Percentiles rank a stretch among this genome's conserved stretches.
Evolutionary conservation across 2,888 invertebrate species (phyloP).

Genomic region (Masnerella sp.): DNA sequence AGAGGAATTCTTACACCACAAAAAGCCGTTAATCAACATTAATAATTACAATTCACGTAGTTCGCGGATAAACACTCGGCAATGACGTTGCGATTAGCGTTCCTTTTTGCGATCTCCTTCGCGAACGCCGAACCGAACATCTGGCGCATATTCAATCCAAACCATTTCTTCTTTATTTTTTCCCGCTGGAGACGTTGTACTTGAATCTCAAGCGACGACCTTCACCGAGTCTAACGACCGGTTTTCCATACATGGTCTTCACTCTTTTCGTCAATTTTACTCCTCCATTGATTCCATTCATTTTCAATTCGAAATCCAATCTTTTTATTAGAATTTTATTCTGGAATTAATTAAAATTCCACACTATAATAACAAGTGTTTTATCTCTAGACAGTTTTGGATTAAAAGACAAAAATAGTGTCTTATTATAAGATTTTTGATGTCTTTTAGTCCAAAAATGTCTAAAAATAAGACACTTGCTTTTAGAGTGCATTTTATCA

Average conservation of each 20-base stretch:
- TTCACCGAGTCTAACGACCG: conserved; percentile 54
- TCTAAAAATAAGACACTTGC: too few relatives aligned
- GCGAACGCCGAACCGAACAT: conserved; percentile 54
- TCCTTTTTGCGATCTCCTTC: conserved; percentile 54
- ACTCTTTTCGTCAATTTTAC: background rate
- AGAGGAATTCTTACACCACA: conserved; percentile 59
- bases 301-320: background rate
- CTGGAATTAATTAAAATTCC: too few relatives aligned
- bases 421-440: too few relatives aligned
- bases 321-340: too few relatives aligned
- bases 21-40: conserved; percentile 64
- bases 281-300: too few relatives aligned
- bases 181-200: conserved; percentile 24
- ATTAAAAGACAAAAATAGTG: too few relatives aligned
- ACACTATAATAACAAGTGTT: too few relatives aligned
- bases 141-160: conserved; percentile 50
- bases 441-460: too few relatives aligned
- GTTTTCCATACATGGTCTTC: conserved; percentile 42
- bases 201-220: conserved; percentile 56
- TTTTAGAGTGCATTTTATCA: too few relatives aligned
- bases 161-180: conserved; percentile 36
- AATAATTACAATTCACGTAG: conserved; percentile 62
- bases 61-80: conserved; percentile 47
- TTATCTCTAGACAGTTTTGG: too few relatives aligned
- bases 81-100: conserved; percentile 61